Percentiles rank a stretch among this genome's conserved stretches.
Conservation (phyloP, 1,140 invertebrate genomes). For the Dendrolimus kikuchii region DNA sequence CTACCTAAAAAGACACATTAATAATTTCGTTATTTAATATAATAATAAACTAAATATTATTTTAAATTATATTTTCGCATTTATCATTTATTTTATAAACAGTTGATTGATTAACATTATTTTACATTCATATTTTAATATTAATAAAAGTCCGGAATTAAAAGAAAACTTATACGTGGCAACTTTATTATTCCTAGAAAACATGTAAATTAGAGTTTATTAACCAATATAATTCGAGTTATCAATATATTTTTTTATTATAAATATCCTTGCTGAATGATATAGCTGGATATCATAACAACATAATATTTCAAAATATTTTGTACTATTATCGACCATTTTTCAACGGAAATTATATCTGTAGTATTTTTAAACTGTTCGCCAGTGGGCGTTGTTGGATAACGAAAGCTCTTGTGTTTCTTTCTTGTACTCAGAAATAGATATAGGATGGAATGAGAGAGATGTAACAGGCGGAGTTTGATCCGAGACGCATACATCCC, state of each 20-base stretch:
- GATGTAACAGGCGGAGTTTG: constrained; percentile 31
- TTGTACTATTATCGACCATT: constrained; percentile 8
- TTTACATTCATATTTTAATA: too few relatives aligned
- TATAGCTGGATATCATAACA: constrained; percentile 12
- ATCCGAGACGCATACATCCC: constrained; percentile 21
- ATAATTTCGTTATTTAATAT: too few relatives aligned
- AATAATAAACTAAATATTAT: too few relatives aligned
- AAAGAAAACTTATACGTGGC: too few relatives aligned
- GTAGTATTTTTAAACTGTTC: not conserved
- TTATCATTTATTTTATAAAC: too few relatives aligned
- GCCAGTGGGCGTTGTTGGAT: constrained; percentile 13
- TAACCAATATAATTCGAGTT: not conserved
- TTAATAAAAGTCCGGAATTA: too few relatives aligned
- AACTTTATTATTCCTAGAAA: too few relatives aligned
- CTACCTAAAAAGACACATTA: too few relatives aligned
- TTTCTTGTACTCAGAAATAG: constrained; percentile 1
- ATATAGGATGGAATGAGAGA: constrained; percentile 10
- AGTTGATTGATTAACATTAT: too few relatives aligned
- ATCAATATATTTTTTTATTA: constrained; percentile 10
- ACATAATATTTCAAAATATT: constrained; percentile 19
- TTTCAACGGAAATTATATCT: not conserved
- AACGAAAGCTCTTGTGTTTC: constrained; percentile 10
- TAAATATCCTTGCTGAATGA: constrained; percentile 12
- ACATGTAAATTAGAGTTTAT: too few relatives aligned
- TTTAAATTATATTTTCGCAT: too few relatives aligned